Percentiles rank a stretch among this genome's conserved stretches.
phyloP scores from a whole-genome alignment of 2,113 vertebrate species.

The Micronycteris hirsuta region DNA sequence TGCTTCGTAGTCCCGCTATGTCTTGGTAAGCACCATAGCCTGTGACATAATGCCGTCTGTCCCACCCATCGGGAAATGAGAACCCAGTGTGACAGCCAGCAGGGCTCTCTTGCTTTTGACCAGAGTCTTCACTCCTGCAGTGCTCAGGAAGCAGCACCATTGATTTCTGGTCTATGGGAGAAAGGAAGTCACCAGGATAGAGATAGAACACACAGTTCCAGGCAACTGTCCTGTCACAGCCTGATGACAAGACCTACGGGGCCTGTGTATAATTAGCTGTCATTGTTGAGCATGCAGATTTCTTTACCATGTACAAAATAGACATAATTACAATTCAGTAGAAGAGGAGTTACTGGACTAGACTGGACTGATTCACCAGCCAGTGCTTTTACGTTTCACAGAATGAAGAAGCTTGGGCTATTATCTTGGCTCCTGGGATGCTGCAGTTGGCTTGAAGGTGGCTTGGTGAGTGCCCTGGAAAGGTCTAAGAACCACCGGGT shows the following conservation, averaged over 20 bases:
- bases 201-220: slow-evolving; percentile 58
- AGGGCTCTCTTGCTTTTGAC: slow-evolving; percentile 70
- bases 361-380: background rate
- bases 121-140: slow-evolving; percentile 61
- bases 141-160: slow-evolving; percentile 54
- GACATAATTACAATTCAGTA: slow-evolving; percentile 69
- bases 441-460: background rate
- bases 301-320: slow-evolving; percentile 71
- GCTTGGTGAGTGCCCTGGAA: background rate
- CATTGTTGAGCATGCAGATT: slow-evolving; percentile 75
- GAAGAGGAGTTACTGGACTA: slow-evolving; percentile 56
- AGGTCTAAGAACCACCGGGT: too few relatives aligned
- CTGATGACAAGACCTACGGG: slow-evolving; percentile 72
- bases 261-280: slow-evolving; percentile 74
- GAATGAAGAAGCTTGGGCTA: background rate
- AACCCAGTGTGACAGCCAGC: slow-evolving; percentile 63
- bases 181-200: slow-evolving; percentile 13
- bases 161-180: slow-evolving; percentile 59
- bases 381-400: slow-evolving; percentile 59
- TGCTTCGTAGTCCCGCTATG: background rate
- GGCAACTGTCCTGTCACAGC: slow-evolving; percentile 59
- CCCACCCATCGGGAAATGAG: slow-evolving; percentile 28
- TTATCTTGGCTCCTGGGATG: background rate
- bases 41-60: background rate
- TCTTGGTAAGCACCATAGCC: background rate